Base-by-base conservation (phyloP, 2,113 vertebrate genomes). In the Cryptotis parvus region DNA sequence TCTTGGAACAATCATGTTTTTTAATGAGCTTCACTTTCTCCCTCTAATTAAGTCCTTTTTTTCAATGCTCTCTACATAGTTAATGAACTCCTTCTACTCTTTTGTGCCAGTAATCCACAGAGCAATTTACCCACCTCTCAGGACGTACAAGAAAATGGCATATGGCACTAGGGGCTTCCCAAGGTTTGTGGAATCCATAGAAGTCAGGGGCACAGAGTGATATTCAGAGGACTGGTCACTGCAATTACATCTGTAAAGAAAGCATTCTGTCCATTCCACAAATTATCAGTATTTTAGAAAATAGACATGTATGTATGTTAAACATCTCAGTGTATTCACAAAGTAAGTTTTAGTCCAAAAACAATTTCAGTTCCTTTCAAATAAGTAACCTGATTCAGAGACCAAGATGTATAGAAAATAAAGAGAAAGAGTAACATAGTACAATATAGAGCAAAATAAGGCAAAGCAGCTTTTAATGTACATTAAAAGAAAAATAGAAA, bases 21-120 rank as follows among this genome's bases (percentile, higher is more conserved):
- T 96, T 94, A 96, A 96, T 95, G 81, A 96, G 89, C 35, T 94
- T 26, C 43, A 87, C 78, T 87, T 76, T 41, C 89, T 88, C 91
- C 73, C 80, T 96, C 29, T 93, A 93, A 84, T 90, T 95, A 90
- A 80, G 22, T 77, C 37, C 81, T 18, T 95, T 90, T 91, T 84
- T 93, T 95, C n/a, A n/a, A 93, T 45, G 8, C 10, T 39, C 11
- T 84, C 11, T 90, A 87, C 35, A 7, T 83, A 72, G 26, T 81
- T 96, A 95, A 84, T 88, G 86, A 95, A 80, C 63, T 89, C 49
- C 68, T 92, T 83, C 52, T 22, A 92, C 91, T 90, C 61, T 68
- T 76, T 61, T 80, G 84, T 66, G 31, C 75, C 49, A 45, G 87
- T 82, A 76, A 61, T 61, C 78, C 89, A 49, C 5, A 3, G 89